Conservation (phyloP, 2,797 vertebrate species). For the Euthynnus affinis region DNA sequence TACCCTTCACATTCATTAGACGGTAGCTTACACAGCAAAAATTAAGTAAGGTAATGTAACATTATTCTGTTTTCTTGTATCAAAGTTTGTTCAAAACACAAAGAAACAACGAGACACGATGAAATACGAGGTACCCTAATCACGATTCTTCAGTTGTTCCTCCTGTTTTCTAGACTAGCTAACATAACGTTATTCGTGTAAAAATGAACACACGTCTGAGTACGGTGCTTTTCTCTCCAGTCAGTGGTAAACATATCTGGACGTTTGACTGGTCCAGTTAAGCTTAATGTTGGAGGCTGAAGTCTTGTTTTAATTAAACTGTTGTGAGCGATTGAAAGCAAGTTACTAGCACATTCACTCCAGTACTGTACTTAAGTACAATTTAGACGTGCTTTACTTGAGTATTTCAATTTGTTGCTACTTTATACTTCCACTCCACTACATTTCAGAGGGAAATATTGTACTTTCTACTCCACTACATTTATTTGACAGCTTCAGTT, state of each 20-base stretch:
- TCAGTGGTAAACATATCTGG: too few species aligned
- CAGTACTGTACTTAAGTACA: too few species aligned
- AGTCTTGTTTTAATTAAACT: neutral
- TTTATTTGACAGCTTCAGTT: too few species aligned
- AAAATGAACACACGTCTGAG: neutral
- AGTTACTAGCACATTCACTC: neutral
- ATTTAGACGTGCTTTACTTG: too few species aligned
- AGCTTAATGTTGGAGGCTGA: neutral
- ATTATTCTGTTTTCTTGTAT: rapidly evolving
- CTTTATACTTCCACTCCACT: too few species aligned
- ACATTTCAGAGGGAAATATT: too few species aligned
- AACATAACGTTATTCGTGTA: neutral
- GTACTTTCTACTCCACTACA: too few species aligned
- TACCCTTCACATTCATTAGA: neutral
- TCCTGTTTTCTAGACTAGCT: rapidly evolving
- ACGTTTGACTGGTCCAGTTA: neutral
- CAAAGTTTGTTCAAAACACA: neutral
- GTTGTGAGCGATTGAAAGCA: neutral
- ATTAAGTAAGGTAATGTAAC: slow-evolving; percentile 10
- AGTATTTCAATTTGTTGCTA: too few species aligned
- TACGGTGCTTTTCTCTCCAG: neutral
- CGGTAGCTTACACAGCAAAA: neutral
- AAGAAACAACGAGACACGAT: too few species aligned
- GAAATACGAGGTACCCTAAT: too few species aligned
- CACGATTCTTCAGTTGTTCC: neutral